Evolutionary conservation across 1,140 invertebrate species (phyloP).

Genomic region (Ganaspis sp.): DNA sequence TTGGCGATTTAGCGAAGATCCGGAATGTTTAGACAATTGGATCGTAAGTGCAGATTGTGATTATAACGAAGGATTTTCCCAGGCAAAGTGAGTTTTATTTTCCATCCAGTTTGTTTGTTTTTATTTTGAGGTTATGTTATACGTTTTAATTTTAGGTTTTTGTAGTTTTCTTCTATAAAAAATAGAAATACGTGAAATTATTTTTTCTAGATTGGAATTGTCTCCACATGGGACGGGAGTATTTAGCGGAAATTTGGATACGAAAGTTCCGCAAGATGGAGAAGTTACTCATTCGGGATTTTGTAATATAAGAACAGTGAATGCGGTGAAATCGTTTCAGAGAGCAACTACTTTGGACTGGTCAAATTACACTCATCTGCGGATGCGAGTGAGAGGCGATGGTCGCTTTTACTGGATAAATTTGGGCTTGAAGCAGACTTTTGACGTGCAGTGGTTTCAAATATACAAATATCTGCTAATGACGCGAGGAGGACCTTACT

Average conservation of each 20-base stretch:
- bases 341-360: conserved; percentile 84
- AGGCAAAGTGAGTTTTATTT: conserved; percentile 72
- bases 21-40: conserved; percentile 83
- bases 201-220: conserved; percentile 75
- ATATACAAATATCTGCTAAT: conserved; percentile 88
- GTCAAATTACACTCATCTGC: conserved; percentile 87
- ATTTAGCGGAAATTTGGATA: conserved; percentile 86
- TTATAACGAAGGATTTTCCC: conserved; percentile 87
- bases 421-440: conserved; percentile 82
- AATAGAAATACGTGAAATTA: conserved; percentile 19
- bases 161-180: conserved; percentile 35
- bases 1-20: conserved; percentile 82
- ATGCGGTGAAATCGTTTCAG: conserved; percentile 88
- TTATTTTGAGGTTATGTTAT: no score
- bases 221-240: conserved; percentile 83
- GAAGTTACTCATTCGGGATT: conserved; percentile 84
- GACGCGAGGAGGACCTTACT: conserved; percentile 97
- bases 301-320: conserved; percentile 84
- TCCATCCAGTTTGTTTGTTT: no score
- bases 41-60: conserved; percentile 86
- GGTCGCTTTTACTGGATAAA: conserved; percentile 91
- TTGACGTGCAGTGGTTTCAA: conserved; percentile 91
- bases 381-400: conserved; percentile 92
- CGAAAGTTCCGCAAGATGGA: conserved; percentile 87
- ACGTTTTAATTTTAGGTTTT: no score